Base-by-base conservation (phyloP, 2,888 invertebrate genomes). In the Azorinus chamasolen region DNA sequence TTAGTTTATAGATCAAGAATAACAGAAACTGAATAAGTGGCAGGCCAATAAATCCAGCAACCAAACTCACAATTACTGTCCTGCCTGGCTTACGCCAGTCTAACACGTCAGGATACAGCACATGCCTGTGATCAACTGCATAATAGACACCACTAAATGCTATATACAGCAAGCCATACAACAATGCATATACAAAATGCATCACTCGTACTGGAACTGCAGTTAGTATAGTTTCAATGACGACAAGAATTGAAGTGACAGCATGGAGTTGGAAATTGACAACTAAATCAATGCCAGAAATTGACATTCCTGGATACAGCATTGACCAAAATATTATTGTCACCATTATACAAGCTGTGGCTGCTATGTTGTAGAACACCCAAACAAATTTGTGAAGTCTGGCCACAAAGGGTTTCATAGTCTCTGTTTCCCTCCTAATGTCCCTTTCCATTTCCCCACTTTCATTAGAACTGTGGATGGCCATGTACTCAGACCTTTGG, bases 101-200 rank as follows among this genome's bases (percentile, higher is more conserved):
- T 41, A 92, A 54, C 8, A 92, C 83, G 6, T 74, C 64, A 4
- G 89, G 89, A 73, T 92, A 92, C 48, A 92, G 79, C 1, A 91
- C 87, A 48, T 83, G 65, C 14, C 37, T 75, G 53, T 90, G 88
- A 54, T 90, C 89, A 14, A 77, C 78, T 1, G 85, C 81, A 87
- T 89, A 92, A 66, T 88, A 91, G 22, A 91, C 79, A 14, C 83
- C 72, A 46, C 87, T 88, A 75, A 92, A 92, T 3, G 88, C 39
- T 1, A 86, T 25, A 66, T 92, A 92, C 5, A 87, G 50, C 0
- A 87, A 0, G 0, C 87, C 90, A 59, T 89, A 91, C 0, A 83
- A 27, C 1, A 88, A 41, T 1, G 89, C 78, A 68, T 88, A 90
- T 14, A 90, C 51, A 24, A 78, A 79, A 74, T 92, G 92, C 5